A percentile compares a stretch with the other conserved stretches of the same genome.
phyloP scores from a whole-genome alignment of 1,140 invertebrate species.

The Agrilus planipennis region DNA sequence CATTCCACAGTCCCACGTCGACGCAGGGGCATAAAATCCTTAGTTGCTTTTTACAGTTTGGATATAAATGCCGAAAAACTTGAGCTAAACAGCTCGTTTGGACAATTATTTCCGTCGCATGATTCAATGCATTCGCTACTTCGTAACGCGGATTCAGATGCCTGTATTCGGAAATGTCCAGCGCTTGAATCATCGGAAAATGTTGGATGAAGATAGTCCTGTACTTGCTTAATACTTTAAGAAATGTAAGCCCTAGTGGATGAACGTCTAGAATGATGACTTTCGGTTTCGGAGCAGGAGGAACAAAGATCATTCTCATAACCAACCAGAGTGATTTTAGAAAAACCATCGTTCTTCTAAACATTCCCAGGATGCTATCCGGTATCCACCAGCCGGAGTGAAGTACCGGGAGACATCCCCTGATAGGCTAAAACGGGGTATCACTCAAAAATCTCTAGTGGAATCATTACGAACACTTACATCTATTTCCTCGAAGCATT shows the following conservation, averaged over 20 bases:
- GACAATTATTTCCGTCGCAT: constrained; percentile 24
- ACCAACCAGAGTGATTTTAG: constrained; percentile 19
- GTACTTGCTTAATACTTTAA: constrained; percentile 17
- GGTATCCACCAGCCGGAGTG: constrained; percentile 28
- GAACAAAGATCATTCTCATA: constrained; percentile 17
- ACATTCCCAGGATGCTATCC: constrained; percentile 13
- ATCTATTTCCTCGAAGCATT: constrained; percentile 18
- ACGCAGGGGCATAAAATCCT: constrained; percentile 20
- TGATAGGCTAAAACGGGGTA: constrained; percentile 8
- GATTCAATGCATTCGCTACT: constrained; percentile 19
- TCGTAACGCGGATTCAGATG: constrained; percentile 17
- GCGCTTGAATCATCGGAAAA: constrained; percentile 15
- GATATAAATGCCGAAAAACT: constrained; percentile 22
- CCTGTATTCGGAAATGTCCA: constrained; percentile 15
- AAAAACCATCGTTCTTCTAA: constrained; percentile 10
- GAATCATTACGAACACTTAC: no score
- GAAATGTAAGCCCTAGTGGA: constrained; percentile 18
- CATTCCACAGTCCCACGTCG: constrained; percentile 24
- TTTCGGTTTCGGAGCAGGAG: constrained; percentile 16
- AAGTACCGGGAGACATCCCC: no score
- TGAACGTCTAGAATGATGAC: constrained; percentile 22
- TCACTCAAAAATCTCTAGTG: no score
- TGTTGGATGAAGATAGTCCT: constrained; percentile 20
- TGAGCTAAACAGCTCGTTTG: constrained; percentile 19
- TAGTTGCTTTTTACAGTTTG: constrained; percentile 14